Percentiles rank a stretch among this genome's conserved stretches.
Evolutionary conservation across 2,888 invertebrate species (phyloP).

Genomic region (Scaptomyza flava): DNA sequence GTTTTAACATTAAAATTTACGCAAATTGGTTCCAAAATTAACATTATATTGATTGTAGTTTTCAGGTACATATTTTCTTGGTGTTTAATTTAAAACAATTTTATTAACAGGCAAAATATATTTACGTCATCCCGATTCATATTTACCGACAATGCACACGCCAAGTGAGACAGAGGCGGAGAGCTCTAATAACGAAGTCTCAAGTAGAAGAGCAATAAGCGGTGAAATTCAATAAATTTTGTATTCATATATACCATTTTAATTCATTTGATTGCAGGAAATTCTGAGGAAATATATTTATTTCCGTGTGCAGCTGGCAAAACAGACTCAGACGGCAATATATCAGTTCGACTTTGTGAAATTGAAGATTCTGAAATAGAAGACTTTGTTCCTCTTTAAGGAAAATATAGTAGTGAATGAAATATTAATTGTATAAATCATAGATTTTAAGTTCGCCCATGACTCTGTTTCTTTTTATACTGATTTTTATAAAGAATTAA

Average conservation of each 20-base stretch:
- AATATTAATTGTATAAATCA: constrained; percentile 56
- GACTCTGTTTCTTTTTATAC: constrained; percentile 70
- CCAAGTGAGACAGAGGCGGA: constrained; percentile 88
- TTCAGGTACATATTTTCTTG: neutral
- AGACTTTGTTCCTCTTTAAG: constrained; percentile 79
- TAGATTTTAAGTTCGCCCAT: constrained; percentile 63
- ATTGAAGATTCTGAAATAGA: constrained; percentile 95
- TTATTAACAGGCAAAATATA: constrained; percentile 87
- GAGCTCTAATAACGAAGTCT: constrained; percentile 69
- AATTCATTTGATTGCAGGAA: constrained; percentile 81
- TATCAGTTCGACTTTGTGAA: constrained; percentile 95
- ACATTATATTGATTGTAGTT: no score
- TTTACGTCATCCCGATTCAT: constrained; percentile 93
- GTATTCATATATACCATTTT: neutral
- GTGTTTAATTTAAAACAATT: constrained; percentile 19
- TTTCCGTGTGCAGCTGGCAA: constrained; percentile 83
- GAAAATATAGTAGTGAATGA: constrained; percentile 62
- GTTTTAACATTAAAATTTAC: no score
- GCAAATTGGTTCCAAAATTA: no score
- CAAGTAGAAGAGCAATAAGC: constrained; percentile 84
- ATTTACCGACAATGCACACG: constrained; percentile 90
- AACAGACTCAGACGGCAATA: constrained; percentile 91
- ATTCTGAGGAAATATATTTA: constrained; percentile 86
- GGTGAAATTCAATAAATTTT: constrained; percentile 41
- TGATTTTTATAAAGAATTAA: constrained; percentile 73